A percentile compares a stretch with the other conserved stretches of the same genome.
Evolutionary conservation across 2,888 invertebrate species (phyloP).

Genomic region (Eupithecia inturbata): DNA sequence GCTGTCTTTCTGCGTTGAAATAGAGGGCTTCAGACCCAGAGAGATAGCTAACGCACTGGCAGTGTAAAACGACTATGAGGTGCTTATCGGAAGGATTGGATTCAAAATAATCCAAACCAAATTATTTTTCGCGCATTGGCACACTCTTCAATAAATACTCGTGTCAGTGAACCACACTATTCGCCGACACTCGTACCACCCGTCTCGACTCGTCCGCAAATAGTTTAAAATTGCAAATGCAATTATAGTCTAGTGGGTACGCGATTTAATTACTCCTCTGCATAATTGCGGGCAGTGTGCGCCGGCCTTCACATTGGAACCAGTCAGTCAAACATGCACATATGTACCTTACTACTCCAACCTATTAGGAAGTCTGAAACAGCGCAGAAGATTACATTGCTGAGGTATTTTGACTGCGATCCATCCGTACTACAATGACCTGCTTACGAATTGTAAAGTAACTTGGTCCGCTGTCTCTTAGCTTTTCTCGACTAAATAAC

Average conservation of each 20-base stretch:
- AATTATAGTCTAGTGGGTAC: slow-evolving; percentile 55
- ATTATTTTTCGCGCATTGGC: not conserved
- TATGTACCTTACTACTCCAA: not conserved
- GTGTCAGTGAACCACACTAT: not conserved
- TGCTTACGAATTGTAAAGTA: too few relatives aligned
- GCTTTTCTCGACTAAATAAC: not conserved
- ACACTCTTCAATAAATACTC: not conserved
- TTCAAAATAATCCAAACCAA: not conserved
- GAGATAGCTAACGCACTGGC: too few relatives aligned
- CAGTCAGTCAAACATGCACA: not conserved
- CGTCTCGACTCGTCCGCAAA: slow-evolving; percentile 48
- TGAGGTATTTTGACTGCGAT: not conserved
- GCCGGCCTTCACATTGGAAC: not conserved
- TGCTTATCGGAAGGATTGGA: not conserved
- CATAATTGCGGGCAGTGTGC: slow-evolving; percentile 51
- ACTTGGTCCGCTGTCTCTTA: not conserved
- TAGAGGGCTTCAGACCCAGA: too few relatives aligned
- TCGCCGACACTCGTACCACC: slow-evolving; percentile 18
- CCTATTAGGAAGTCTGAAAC: not conserved
- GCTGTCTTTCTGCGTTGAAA: too few relatives aligned
- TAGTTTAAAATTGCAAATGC: slow-evolving; percentile 66
- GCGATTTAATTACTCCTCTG: slow-evolving; percentile 57
- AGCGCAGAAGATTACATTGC: not conserved
- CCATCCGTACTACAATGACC: not conserved
- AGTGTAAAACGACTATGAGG: too few relatives aligned